Base-by-base conservation (phyloP, 1,140 invertebrate species). In the Bombus balteatus region DNA sequence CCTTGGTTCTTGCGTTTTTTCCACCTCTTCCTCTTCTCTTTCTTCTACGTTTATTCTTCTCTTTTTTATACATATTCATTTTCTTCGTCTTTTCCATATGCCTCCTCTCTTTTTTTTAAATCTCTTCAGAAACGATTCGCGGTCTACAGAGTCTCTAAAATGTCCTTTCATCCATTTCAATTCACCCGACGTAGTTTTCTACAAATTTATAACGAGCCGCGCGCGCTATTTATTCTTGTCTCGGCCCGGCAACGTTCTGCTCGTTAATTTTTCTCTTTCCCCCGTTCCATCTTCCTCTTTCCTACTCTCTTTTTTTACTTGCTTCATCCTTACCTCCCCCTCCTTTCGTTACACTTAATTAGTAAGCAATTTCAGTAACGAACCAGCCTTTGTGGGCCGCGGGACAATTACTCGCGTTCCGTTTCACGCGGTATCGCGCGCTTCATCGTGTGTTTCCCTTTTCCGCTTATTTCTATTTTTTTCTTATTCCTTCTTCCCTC, bases 281-380 rank as follows among this genome's bases (percentile, higher is more conserved):
- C 41, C 41, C 39, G 47, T n/a, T 43, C 12, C n/a, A 10, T 59
- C 62, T 32, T 15, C 13, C n/a, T 32, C 28, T n/a, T 15, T 32
- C n/a, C 32, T 15, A 4, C 13, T 47, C 39, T n/a, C 66, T 57
- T n/a, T 78, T 37, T 57, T 68, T 34, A 10, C 68, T 70, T 25
- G 37, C 25, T 39, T 70, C 68, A 25, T 72, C 70, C 28, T 37
- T 71, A 71, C 70, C 32, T 22, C 25, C n/a, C 39, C 6, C 34
- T 43, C n/a, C 41, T 86, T 57, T 82, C 80, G 77, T 81, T 85
- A 73, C 59, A 79, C 76, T 71, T 85, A 85, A 85, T 85, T 80
- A 85, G 83, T 81, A 74, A 85, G 70, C 57, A 43, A 81, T 85
- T 73, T 85, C 78, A 68, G 83, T 81, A 75, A 85, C 83, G 78